These are phyloP conservation scores for Dicrurus megarhynchus DNA, from an alignment of 2,113 vertebrate species.

Conservation along the genomic window DNA sequence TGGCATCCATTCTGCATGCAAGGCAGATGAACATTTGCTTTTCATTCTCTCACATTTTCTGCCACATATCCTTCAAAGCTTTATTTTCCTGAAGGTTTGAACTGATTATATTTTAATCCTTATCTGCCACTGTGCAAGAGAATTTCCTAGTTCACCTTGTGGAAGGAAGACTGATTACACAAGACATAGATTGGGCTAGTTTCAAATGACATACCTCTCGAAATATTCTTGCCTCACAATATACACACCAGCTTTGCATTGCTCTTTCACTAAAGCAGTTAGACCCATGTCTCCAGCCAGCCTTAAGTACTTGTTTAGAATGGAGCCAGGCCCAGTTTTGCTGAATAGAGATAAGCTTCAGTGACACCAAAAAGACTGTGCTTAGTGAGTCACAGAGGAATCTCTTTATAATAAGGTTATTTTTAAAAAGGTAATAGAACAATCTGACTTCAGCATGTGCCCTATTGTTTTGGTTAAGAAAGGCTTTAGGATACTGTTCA, in stretches of 20 bases:
- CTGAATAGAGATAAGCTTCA: slow-evolving; percentile 12
- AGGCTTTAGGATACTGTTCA: background rate
- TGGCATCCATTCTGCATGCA: slow-evolving; percentile 10
- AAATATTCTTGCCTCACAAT: background rate
- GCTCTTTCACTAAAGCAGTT: background rate
- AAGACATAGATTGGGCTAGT: background rate
- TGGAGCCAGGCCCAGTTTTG: background rate
- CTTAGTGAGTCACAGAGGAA: slow-evolving; percentile 16
- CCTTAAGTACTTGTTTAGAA: background rate
- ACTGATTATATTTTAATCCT: slow-evolving; percentile 20
- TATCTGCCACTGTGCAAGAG: background rate
- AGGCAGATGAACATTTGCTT: slow-evolving; percentile 31
- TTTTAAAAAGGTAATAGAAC: background rate
- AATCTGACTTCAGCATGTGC: background rate
- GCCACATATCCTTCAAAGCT: slow-evolving; percentile 1
- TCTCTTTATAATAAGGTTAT: slow-evolving; percentile 1
- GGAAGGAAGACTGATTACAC: background rate
- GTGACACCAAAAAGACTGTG: background rate
- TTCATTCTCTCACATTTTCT: background rate
- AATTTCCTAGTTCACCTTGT: background rate
- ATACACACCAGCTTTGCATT: background rate
- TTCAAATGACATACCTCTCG: background rate
- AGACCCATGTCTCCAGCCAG: background rate
- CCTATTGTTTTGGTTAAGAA: background rate
- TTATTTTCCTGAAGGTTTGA: background rate